Percentiles rank a stretch among this genome's conserved stretches.
Evolutionary conservation across 2,888 invertebrate species (phyloP).

Genomic region (Chydorus sphaericus): DNA sequence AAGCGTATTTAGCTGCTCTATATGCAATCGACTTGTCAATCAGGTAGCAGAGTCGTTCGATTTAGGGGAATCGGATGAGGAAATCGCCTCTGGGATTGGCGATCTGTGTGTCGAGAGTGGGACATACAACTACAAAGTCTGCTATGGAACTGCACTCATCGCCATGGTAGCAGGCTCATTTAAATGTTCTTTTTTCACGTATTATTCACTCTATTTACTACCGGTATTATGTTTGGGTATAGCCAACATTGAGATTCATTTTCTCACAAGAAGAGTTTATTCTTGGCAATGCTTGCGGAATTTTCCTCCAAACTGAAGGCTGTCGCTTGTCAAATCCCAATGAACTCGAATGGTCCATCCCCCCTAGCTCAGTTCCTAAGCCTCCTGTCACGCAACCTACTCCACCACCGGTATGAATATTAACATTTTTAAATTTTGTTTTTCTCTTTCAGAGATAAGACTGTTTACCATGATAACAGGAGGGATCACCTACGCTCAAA

Average conservation of each 20-base stretch:
- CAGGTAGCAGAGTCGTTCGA: neutral
- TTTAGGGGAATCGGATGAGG: neutral
- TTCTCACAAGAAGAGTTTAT: neutral
- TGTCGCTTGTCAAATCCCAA: slow-evolving; percentile 4
- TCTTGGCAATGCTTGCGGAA: slow-evolving; percentile 7
- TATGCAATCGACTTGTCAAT: neutral
- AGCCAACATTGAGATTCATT: slow-evolving; percentile 6
- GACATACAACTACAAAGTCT: neutral
- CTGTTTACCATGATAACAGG: neutral
- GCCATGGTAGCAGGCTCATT: neutral
- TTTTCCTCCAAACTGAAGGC: neutral
- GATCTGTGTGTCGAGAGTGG: too few species aligned
- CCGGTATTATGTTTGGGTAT: neutral
- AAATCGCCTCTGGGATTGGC: neutral
- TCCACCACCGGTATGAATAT: neutral
- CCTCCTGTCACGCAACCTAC: slow-evolving; percentile 3
- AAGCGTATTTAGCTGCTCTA: neutral
- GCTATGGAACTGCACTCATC: neutral
- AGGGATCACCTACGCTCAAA: slow-evolving; percentile 20
- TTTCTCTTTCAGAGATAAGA: neutral
- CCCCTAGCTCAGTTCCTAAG: slow-evolving; percentile 1
- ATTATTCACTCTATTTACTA: neutral
- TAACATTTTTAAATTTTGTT: neutral
- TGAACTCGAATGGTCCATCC: slow-evolving; percentile 11
- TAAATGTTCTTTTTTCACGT: neutral